Base-by-base conservation (phyloP, 2,113 vertebrate species). In the Grallaria varia region DNA sequence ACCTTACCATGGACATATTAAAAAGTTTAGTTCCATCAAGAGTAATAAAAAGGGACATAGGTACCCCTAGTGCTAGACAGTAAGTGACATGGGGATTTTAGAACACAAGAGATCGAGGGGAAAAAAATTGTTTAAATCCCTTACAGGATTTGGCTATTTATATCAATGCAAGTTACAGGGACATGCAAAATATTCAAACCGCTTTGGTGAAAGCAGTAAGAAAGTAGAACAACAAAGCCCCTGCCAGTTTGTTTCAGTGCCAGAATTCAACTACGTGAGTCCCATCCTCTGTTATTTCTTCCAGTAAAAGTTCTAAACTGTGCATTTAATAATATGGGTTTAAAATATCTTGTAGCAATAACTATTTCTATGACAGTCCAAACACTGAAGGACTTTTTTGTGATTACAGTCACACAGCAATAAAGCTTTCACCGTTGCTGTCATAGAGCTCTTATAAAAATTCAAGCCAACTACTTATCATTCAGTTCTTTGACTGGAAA, bases 401-500 rank as follows among this genome's bases (percentile, higher is more conserved):
- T 64, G 56, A 84, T 81, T 76, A 72, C 6, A 2, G 56, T 42
- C 37, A 92, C 71, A 86, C 31, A 87, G 33, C 20, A 64, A 63
- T 85, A 62, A 86, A 94, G 25, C 69, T 92, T 97, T 94, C 80
- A 93, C 31, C 3, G 0, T 31, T 93, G 69, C 73, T 78, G 93
- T 72, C 35, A 76, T 45, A 33, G 15, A 86, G 8, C 24, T 77
- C 78, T 96, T 92, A 87, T 86, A 97, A 95, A 96, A 93, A 97
- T 90, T 94, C 77, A 96, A 84, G 69, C 62, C 72, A 83, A 12
- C 39, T 96, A 73, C 53, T 94, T 90, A 95, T 58, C 21, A 95
- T 97, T 95, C 83, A 66, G 30, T 95, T 93, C 63, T 83, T 85
- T 22, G 5, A 80, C 22, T 74, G 40, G 20, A 94, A 89, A 95